phyloP scores from a whole-genome alignment of 2,113 vertebrate species.

The Cryptoleucopteryx plumbea region DNA sequence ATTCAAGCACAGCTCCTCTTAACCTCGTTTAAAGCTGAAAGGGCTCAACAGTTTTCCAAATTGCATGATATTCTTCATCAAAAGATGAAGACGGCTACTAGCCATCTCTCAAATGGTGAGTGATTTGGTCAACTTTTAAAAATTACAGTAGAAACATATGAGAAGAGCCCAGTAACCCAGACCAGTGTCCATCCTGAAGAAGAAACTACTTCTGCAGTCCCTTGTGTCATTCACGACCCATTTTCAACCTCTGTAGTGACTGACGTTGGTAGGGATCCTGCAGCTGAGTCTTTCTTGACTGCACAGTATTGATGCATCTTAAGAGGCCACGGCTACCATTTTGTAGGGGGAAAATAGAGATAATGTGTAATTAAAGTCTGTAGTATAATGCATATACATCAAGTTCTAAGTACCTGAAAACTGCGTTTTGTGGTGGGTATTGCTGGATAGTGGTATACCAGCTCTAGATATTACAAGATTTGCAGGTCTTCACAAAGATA shows the following conservation, averaged over 20 bases:
- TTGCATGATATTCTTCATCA: not conserved
- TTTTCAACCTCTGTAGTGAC: not conserved
- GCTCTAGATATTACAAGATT: not conserved
- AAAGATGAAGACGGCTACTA: not conserved
- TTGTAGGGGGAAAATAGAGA: not conserved
- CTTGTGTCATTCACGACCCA: not conserved
- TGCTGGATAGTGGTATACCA: not conserved
- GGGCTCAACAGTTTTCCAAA: not conserved
- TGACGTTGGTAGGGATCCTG: not conserved
- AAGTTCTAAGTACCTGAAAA: not conserved
- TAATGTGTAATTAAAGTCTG: not conserved
- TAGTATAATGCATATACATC: not conserved
- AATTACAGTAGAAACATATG: not conserved
- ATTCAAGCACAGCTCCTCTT: not conserved
- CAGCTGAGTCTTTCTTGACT: not conserved
- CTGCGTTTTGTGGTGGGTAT: not conserved
- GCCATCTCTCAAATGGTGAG: not conserved
- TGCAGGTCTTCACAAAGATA: not conserved
- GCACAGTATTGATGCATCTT: not conserved
- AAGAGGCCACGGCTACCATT: not conserved
- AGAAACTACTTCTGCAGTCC: not conserved
- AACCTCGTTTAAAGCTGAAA: not conserved
- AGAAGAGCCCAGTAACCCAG: not conserved
- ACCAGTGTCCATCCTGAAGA: not conserved
- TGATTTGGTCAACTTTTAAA: not conserved